These are phyloP conservation scores for Cnemophilus loriae DNA, from an alignment of 2,113 vertebrate species.

Conservation along the genomic window DNA sequence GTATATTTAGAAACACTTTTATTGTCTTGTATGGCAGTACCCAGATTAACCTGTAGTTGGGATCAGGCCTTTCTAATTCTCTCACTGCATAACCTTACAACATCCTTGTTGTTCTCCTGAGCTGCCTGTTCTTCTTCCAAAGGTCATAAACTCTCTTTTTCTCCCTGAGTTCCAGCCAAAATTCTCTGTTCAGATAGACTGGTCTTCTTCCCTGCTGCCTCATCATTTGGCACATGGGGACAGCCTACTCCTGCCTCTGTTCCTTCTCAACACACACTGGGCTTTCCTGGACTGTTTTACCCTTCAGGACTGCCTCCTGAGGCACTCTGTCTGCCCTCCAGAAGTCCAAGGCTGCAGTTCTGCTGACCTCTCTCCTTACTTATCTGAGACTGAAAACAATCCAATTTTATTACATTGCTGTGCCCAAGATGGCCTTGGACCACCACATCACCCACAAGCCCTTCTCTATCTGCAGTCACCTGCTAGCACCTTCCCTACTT, in stretches of 20 bases:
- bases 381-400: neutral
- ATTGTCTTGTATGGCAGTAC: neutral
- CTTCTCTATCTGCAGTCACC: neutral
- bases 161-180: neutral
- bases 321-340: neutral
- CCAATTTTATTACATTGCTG: neutral
- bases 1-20: neutral
- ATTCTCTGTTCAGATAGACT: neutral
- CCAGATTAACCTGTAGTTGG: neutral
- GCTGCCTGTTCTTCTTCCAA: neutral
- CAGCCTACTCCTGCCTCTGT: rapidly evolving
- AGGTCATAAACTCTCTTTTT: neutral
- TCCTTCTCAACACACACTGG: rapidly evolving
- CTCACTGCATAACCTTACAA: neutral
- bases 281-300: neutral
- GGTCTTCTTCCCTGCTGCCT: neutral
- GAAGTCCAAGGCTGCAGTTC: neutral
- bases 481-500: neutral
- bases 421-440: neutral
- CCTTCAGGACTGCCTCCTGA: neutral
- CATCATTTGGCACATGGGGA: neutral
- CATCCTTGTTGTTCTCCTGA: neutral
- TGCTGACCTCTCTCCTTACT: neutral
- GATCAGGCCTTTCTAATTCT: neutral
- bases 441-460: neutral